Evolutionary conservation across 1,140 invertebrate genomes (phyloP).

Genomic region (Saccostrea glomerata): DNA sequence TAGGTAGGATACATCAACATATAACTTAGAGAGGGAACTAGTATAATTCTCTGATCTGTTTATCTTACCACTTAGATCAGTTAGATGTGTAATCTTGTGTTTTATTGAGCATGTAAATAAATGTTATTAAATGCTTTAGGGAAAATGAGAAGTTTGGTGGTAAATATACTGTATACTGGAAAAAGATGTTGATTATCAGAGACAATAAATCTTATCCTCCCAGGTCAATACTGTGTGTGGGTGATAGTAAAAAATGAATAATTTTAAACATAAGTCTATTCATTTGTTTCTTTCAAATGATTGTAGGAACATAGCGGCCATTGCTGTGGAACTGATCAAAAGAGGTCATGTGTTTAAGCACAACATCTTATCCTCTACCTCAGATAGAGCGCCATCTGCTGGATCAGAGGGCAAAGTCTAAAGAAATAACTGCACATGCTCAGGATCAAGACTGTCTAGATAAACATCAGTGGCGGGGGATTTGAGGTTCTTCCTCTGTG

Average conservation of each 20-base stretch:
- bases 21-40: background rate
- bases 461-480: background rate
- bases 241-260: too few species aligned
- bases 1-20: conserved; percentile 71
- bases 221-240: too few species aligned
- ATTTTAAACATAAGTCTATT: background rate
- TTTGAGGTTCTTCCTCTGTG: conserved; percentile 61
- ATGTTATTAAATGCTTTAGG: too few species aligned
- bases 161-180: too few species aligned
- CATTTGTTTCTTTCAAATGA: conserved; percentile 75
- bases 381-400: background rate
- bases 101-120: too few species aligned
- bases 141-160: too few species aligned
- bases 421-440: conserved; percentile 24
- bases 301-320: conserved; percentile 78
- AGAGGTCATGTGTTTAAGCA: conserved; percentile 68
- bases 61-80: too few species aligned
- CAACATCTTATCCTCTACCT: conserved; percentile 38
- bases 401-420: background rate
- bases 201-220: too few species aligned
- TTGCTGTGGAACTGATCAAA: conserved; percentile 72
- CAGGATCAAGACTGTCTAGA: background rate
- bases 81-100: too few species aligned
- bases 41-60: background rate
- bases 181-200: too few species aligned